A percentile compares a stretch with the other conserved stretches of the same genome.
Conservation (phyloP, 1,140 invertebrate genomes). For the Camponotus pennsylvanicus region DNA sequence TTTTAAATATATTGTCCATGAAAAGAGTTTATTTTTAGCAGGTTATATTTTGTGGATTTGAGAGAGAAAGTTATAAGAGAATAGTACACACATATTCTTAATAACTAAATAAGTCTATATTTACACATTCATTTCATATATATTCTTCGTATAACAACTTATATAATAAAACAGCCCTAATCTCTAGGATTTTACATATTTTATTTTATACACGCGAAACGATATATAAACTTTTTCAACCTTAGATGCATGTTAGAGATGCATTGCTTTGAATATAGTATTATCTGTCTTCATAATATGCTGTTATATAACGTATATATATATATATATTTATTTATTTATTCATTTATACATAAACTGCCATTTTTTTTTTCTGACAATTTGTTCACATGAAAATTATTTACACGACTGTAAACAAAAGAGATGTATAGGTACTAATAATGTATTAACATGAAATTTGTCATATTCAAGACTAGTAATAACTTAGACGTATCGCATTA, state of each 20-base stretch:
- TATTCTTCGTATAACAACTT: slow-evolving; percentile 83
- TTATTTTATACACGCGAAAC: slow-evolving; percentile 81
- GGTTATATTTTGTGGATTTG: slow-evolving; percentile 29
- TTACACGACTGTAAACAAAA: slow-evolving; percentile 66
- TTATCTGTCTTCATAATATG: slow-evolving; percentile 32
- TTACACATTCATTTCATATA: slow-evolving; percentile 81
- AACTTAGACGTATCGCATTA: too few relatives aligned
- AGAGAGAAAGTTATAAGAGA: slow-evolving; percentile 18
- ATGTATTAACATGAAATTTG: too few relatives aligned
- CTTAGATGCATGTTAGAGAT: slow-evolving; percentile 21
- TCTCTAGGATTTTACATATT: slow-evolving; percentile 85
- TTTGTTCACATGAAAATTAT: slow-evolving; percentile 65
- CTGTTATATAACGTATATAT: slow-evolving; percentile 76
- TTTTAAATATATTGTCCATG: background rate
- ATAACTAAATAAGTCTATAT: slow-evolving; percentile 86
- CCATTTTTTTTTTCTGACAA: slow-evolving; percentile 66
- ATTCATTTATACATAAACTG: slow-evolving; percentile 68
- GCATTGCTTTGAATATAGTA: slow-evolving; percentile 2
- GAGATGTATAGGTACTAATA: slow-evolving; percentile 21
- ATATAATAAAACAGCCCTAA: slow-evolving; percentile 84
- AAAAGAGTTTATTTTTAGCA: slow-evolving; percentile 36
- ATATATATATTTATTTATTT: slow-evolving; percentile 68
- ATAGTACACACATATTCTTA: slow-evolving; percentile 71
- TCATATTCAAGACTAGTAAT: too few relatives aligned
- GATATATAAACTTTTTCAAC: slow-evolving; percentile 64